Base-by-base conservation (phyloP, 1,140 invertebrate genomes). In the Cherax destructor region DNA sequence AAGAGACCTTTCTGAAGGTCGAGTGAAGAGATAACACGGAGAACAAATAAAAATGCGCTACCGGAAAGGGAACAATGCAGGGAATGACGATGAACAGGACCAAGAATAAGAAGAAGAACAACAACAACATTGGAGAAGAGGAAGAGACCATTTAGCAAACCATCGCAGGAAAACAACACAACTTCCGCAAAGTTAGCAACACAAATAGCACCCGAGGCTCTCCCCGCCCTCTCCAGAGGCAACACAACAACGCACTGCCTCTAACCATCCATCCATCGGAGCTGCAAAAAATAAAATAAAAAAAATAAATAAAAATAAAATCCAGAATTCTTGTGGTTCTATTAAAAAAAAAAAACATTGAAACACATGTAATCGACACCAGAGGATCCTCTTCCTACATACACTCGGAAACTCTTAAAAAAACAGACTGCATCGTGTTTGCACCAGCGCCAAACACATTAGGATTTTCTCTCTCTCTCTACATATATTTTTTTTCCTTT, bases 121-220 rank as follows among this genome's bases (percentile, higher is more conserved):
- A 80, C 18, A 80, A 47, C 77, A 49, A 41, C 30, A 41, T 2
- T 1, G 30, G 30, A 41, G 30, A 41, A 2, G 30, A 41, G 30
- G 30, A 41, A 41, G 30, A 41, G 30, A 41, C 30, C 30, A 41
- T 41, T 41, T 41, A 41, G 30, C 30, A 41, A 41, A 41, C 30
- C 30, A 41, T 41, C 30, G 77, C 4, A 21, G 47, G 4, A 52
- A 11, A 81, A 78, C 10, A 78, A 52, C 79, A 21, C 49, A 81
- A 81, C 79, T 56, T 16, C 47, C 49, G 30, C n/a, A 50, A 81
- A 81, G 79, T 81, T 81, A 81, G 21, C 79, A 81, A 56, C 50
- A 81, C 79, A 81, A 81, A 81, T 24, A 81, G n/a, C 79, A 56
- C 30, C 50, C 50, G 9, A 49, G n/a, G 50, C n/a, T 24, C 30